These are phyloP conservation scores for Tenodera sinensis DNA, from an alignment of 2,888 invertebrate genomes.

Conservation along the genomic window DNA sequence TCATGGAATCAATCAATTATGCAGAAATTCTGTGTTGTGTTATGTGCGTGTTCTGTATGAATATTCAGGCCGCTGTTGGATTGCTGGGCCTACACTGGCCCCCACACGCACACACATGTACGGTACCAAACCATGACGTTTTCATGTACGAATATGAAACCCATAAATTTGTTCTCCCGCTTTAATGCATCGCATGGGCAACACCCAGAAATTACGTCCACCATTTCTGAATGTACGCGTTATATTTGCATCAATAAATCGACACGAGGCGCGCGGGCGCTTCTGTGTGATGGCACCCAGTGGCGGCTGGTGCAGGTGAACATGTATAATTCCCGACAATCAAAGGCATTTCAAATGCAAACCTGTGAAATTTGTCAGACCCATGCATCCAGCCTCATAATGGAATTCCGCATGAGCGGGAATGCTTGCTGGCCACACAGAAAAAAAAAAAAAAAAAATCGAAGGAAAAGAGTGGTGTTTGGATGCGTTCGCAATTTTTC, in stretches of 20 bases:
- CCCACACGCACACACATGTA: neutral
- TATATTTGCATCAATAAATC: conserved; percentile 9
- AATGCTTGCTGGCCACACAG: neutral
- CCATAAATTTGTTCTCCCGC: neutral
- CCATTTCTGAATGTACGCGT: neutral
- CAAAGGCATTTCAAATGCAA: neutral
- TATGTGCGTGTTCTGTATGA: neutral
- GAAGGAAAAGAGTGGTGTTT: neutral
- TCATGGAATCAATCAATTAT: neutral
- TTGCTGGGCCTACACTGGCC: neutral
- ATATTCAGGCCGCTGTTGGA: neutral
- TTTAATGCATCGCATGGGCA: neutral
- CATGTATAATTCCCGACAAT: neutral
- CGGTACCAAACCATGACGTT: neutral
- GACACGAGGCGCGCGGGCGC: neutral
- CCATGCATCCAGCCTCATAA: neutral
- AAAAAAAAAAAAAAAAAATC: neutral
- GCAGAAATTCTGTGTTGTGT: neutral
- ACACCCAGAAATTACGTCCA: neutral
- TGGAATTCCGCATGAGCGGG: neutral
- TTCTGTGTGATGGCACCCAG: neutral
- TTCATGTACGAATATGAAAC: neutral
- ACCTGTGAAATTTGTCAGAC: neutral
- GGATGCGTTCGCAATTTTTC: neutral
- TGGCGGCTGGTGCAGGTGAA: neutral